Evolutionary conservation across 2,797 vertebrate species (phyloP), one percentile per base, ranked within the genome.

Genomic region (Leptoclinus maculatus): DNA sequence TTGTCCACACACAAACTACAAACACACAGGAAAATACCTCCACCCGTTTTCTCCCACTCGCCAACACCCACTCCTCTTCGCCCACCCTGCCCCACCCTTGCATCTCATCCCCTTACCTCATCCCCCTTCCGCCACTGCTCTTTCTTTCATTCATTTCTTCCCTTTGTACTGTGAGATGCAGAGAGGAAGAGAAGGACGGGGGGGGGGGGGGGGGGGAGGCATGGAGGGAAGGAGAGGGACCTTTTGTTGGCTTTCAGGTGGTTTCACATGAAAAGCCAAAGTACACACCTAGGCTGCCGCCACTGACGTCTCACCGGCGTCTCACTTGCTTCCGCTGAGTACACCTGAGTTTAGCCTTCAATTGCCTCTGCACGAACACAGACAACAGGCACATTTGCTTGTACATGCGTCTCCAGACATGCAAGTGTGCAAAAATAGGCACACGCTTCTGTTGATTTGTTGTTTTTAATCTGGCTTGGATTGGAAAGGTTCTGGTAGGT

Each of bases 241-340:
- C 89, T 91, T 93, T 93, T 93, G 91, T 94, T 91, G 86, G 83
- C 85, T 93, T 93, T 92, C 90, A 92, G 92, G 93, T 93, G 93
- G 85, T 91, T 93, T 93, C 92, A 91, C 91, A 88, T 92, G 92
- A 94, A 94, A 93, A 92, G 91, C 88, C 78, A 77, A 75, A 82
- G 88, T 87, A 93, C 91, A 94, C 92, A 91, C 92, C 91, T 92
- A 85, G 78, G 83, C 83, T 80, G 91, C 86, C 88, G 83, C 90
- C 89, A 86, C 75, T 21, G 56, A 71, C 74, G 78, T 87, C 87
- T 71, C 73, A 74, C 21, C 21, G 21, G 72, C 69, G 88, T 92
- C 91, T 93, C 89, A 70, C 53, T 86, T 87, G 84, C 88, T 92
- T 92, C 91, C 88, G 78, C 82, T 79, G 87, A 84, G 85, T 80